Conservation (phyloP, 2,113 vertebrate genomes). For the Cryptomyrus ogoouensis region DNA sequence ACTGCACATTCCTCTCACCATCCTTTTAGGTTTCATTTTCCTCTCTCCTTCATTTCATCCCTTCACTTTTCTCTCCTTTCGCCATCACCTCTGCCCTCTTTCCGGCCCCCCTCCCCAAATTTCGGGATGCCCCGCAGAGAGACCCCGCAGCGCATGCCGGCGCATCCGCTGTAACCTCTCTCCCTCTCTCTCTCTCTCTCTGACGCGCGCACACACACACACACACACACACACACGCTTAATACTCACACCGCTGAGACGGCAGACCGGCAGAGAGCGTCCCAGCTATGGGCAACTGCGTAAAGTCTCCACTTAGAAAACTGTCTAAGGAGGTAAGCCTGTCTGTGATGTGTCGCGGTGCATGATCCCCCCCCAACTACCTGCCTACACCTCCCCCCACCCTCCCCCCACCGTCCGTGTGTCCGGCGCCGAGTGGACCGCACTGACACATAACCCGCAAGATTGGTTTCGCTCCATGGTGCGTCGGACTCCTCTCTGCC, state of each 20-base stretch:
- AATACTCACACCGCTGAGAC: constrained; percentile 43
- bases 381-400: neutral
- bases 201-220: constrained; percentile 40
- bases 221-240: constrained; percentile 52
- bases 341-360: constrained; percentile 16
- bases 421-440: neutral
- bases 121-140: constrained; percentile 64
- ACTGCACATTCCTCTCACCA: constrained; percentile 41
- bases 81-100: constrained; percentile 24
- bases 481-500: constrained; percentile 29
- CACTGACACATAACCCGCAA: neutral
- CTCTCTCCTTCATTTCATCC: neutral
- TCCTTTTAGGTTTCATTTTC: neutral
- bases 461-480: neutral
- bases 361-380: neutral
- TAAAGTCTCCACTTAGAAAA: constrained; percentile 90
- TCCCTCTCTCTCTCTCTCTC: neutral
- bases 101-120: constrained; percentile 40
- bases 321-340: constrained; percentile 92
- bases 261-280: constrained; percentile 46
- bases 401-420: neutral
- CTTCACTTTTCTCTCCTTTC: constrained; percentile 12
- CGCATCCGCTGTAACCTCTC: constrained; percentile 55
- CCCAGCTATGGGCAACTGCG: constrained; percentile 92
- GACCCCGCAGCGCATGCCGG: constrained; percentile 53